phyloP scores from a whole-genome alignment of 2,888 invertebrate genomes.

The Arctia plantaginis region DNA sequence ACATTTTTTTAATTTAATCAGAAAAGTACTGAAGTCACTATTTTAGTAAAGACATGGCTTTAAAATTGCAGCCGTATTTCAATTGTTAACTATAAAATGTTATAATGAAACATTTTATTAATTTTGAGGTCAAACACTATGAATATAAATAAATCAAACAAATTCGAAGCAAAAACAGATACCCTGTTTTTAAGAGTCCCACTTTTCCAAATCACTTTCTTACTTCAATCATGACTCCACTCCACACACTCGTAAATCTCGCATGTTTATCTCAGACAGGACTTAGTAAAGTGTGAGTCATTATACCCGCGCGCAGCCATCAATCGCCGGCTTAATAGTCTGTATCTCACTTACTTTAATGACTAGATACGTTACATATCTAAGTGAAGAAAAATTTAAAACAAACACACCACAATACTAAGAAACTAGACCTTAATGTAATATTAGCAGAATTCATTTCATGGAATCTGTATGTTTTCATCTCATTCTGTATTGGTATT shows the following conservation, averaged over 20 bases:
- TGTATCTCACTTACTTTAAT: slow-evolving; percentile 70
- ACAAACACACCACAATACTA: slow-evolving; percentile 69
- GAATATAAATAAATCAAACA: background rate
- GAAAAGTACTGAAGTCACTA: background rate
- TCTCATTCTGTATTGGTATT: slow-evolving; percentile 81
- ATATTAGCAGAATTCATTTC: slow-evolving; percentile 66
- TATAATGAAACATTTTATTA: background rate
- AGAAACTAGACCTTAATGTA: slow-evolving; percentile 47
- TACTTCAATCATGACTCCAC: slow-evolving; percentile 32
- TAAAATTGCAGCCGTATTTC: background rate
- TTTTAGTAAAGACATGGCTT: background rate
- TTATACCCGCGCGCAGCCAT: slow-evolving; percentile 55
- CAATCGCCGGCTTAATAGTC: slow-evolving; percentile 64
- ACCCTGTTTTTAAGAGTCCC: slow-evolving; percentile 42
- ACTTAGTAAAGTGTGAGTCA: slow-evolving; percentile 48
- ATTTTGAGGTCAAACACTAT: background rate
- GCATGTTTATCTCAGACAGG: slow-evolving; percentile 45
- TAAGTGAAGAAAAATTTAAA: slow-evolving; percentile 78
- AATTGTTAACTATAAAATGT: background rate
- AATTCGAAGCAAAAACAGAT: slow-evolving; percentile 22
- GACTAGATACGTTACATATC: slow-evolving; percentile 64
- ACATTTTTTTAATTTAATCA: background rate
- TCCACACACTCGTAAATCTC: slow-evolving; percentile 41
- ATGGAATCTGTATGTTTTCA: slow-evolving; percentile 80
- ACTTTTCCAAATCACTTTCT: slow-evolving; percentile 26